These are phyloP conservation scores for Hypena proboscidalis DNA, from an alignment of 2,888 invertebrate species.

Conservation along the genomic window DNA sequence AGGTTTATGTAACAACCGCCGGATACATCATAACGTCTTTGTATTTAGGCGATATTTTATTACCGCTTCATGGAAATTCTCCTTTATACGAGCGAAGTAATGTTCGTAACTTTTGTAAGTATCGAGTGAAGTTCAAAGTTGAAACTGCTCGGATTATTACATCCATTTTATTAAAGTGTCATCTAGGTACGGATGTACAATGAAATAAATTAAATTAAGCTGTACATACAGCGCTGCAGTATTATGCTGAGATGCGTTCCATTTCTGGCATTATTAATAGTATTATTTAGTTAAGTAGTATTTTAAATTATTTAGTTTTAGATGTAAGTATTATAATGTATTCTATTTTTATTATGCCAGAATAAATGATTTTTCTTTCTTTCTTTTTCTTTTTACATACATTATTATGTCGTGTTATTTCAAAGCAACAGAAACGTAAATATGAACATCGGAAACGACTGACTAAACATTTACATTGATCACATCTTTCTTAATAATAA, in stretches of 20 bases:
- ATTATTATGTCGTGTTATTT: conserved; percentile 23
- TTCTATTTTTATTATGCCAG: too few relatives aligned
- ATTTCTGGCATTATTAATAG: too few relatives aligned
- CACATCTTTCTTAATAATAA: conserved; percentile 35
- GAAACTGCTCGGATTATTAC: neutral
- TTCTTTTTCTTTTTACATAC: too few relatives aligned
- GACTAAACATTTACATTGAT: conserved; percentile 42
- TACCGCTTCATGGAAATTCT: conserved; percentile 2
- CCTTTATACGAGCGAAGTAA: conserved; percentile 5
- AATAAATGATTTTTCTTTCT: too few relatives aligned
- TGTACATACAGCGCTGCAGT: too few relatives aligned
- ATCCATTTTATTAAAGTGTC: conserved; percentile 3
- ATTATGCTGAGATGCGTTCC: too few relatives aligned
- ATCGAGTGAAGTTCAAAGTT: conserved; percentile 8
- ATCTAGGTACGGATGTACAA: conserved; percentile 7
- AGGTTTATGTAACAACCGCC: conserved; percentile 5
- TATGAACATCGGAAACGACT: conserved; percentile 26
- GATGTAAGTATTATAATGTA: too few relatives aligned
- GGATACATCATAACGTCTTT: conserved; percentile 16
- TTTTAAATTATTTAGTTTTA: too few relatives aligned
- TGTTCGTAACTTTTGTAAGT: conserved; percentile 6
- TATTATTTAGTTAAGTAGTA: too few relatives aligned
- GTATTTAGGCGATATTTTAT: conserved; percentile 9
- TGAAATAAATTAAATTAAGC: conserved; percentile 21
- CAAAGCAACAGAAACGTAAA: conserved; percentile 26